Conservation (phyloP, 2,797 vertebrate species). For the Pipistrellus nathusii region DNA sequence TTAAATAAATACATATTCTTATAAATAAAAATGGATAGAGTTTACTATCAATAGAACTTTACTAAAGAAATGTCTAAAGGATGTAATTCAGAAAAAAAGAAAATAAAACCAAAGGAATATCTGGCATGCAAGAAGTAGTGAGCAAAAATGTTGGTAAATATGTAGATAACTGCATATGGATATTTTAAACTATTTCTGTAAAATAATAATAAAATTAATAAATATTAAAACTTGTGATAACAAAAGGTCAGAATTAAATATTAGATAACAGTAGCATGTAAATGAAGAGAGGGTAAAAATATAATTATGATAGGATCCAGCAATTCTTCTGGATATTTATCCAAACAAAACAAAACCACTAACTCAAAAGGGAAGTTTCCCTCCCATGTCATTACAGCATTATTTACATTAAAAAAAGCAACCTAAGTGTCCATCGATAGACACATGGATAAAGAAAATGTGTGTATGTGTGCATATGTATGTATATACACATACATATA, state of each 20-base stretch:
- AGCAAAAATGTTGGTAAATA: not conserved
- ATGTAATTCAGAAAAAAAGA: not conserved
- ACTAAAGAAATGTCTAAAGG: not conserved
- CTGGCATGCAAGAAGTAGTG: not conserved
- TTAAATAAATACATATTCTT: not conserved
- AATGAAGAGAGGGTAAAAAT: not conserved
- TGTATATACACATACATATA: not conserved
- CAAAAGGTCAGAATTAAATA: not conserved
- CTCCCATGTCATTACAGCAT: too few relatives aligned
- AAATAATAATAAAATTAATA: not conserved
- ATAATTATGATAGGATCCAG: not conserved
- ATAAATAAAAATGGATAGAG: not conserved
- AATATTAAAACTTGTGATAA: not conserved
- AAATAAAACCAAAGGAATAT: not conserved
- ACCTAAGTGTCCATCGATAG: not conserved
- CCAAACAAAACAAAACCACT: not conserved
- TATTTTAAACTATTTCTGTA: not conserved
- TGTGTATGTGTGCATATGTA: not conserved
- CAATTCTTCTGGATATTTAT: not conserved
- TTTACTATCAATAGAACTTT: conserved; percentile 19
- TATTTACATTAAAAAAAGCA: not conserved
- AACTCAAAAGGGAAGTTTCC: not conserved
- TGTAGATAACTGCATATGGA: not conserved
- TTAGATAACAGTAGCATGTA: not conserved
- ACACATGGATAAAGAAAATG: not conserved